Percentiles rank a stretch among this genome's conserved stretches.
These are phyloP conservation scores for Germaria angustata DNA, from an alignment of 2,888 invertebrate species.

Conservation along the genomic window DNA sequence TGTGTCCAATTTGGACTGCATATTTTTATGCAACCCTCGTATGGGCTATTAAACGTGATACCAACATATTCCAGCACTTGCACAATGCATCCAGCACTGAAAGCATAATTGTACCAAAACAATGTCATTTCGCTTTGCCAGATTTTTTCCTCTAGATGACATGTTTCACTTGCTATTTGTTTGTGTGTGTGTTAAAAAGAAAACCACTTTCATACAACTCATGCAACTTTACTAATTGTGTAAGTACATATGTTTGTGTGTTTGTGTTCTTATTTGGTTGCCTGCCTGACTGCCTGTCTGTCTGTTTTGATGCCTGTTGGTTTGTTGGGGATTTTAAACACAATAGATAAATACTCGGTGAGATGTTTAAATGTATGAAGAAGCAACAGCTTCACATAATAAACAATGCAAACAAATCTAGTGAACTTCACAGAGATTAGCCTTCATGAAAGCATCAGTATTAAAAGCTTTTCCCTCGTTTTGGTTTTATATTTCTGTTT, in stretches of 20 bases:
- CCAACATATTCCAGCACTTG: not conserved
- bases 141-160: constrained; percentile 69
- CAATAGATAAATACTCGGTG: constrained; percentile 26
- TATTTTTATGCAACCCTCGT: not conserved
- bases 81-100: not conserved
- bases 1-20: no score
- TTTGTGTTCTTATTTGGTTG: constrained; percentile 25
- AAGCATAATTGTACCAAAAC: constrained; percentile 30
- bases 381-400: constrained; percentile 68
- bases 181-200: not conserved
- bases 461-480: constrained; percentile 77
- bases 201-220: constrained; percentile 1
- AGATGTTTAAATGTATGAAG: constrained; percentile 10
- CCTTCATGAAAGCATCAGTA: constrained; percentile 80
- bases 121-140: constrained; percentile 75
- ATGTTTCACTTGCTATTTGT: constrained; percentile 20
- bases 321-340: constrained; percentile 57
- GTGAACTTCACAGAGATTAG: constrained; percentile 79
- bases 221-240: constrained; percentile 27
- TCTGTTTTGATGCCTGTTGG: constrained; percentile 57
- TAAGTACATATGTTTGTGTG: constrained; percentile 2
- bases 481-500: constrained; percentile 10
- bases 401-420: constrained; percentile 74
- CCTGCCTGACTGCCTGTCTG: constrained; percentile 57
- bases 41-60: not conserved